These are phyloP conservation scores for Perizoma flavofasciatum DNA, from an alignment of 2,888 invertebrate genomes.

Conservation along the genomic window DNA sequence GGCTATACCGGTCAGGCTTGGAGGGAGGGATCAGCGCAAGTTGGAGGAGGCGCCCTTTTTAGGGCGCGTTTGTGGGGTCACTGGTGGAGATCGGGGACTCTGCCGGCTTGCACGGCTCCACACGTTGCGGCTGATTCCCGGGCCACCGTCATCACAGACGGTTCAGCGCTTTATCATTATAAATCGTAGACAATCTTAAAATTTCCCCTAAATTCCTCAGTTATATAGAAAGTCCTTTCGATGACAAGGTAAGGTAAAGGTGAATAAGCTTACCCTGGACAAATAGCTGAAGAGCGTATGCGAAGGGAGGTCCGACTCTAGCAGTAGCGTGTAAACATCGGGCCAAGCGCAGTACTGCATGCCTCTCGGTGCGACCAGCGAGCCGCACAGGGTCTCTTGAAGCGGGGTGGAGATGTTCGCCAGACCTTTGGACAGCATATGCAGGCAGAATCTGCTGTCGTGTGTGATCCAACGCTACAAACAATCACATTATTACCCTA, in stretches of 20 bases:
- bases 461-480: constrained; percentile 59
- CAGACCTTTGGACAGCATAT: constrained; percentile 50
- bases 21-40: too few species aligned
- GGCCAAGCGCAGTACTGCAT: constrained; percentile 45
- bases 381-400: constrained; percentile 53
- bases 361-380: constrained; percentile 54
- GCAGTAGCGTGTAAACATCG: constrained; percentile 53
- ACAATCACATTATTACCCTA: background rate
- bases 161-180: too few species aligned
- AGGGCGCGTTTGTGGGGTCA: too few species aligned
- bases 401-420: constrained; percentile 28
- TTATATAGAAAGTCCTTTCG: background rate
- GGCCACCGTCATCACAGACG: too few species aligned
- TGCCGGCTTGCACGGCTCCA: too few species aligned
- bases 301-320: constrained; percentile 49
- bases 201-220: too few species aligned
- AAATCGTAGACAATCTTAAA: too few species aligned
- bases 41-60: too few species aligned
- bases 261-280: constrained; percentile 56
- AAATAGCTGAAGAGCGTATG: constrained; percentile 65
- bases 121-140: too few species aligned
- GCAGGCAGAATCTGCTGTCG: constrained; percentile 45
- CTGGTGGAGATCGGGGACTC: too few species aligned
- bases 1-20: too few species aligned
- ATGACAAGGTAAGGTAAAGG: background rate